Evolutionary conservation across 2,888 invertebrate species (phyloP), one percentile per base, ranked within the genome.

Genomic region (Prosopocoilus inquinatus): DNA sequence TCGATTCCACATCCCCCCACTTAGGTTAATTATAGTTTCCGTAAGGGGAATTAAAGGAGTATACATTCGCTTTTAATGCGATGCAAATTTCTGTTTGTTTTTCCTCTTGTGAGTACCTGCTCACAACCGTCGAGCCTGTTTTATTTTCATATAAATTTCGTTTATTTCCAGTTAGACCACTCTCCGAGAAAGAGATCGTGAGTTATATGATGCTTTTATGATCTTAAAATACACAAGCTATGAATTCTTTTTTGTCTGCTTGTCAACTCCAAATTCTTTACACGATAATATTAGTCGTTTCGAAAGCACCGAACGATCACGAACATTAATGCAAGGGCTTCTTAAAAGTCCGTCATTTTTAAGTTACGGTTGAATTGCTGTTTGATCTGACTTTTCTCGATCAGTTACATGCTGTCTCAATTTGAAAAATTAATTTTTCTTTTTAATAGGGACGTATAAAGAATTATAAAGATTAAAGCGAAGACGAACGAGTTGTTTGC

Each of bases 81-180:
- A 70, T 69, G 70, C 67, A 68, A 68, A 68, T 69, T 62, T 67
- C 60, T 67, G 66, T 70, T 69, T 70, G 68, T 71, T 70, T 70
- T 68, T 64, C 61, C 64, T 34, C 38, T 43, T 20, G 39, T n/a
- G n/a, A 52, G 32, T 20, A 39, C 62, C 39, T 28, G 43, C 20
- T 15, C 15, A 41, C 16, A 28, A 13, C 58, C 64, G 66, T 68
- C 68, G 55, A 57, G 49, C 57, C 68, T 64, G 66, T 71, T 73
- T 72, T 69, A 69, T 70, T 70, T 68, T 66, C 65, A 59, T 65
- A 71, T 71, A 73, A 73, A 73, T 72, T 68, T 55, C 48, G 55
- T 63, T 64, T 60, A 64, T 64, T 60, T 59, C 50, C 46, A 53
- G 58, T 50, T 38, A 43, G 47, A 44, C 55, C 45, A 47, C 53